phyloP scores from a whole-genome alignment of 2,888 invertebrate genomes.

The Hyppa rectilinea region DNA sequence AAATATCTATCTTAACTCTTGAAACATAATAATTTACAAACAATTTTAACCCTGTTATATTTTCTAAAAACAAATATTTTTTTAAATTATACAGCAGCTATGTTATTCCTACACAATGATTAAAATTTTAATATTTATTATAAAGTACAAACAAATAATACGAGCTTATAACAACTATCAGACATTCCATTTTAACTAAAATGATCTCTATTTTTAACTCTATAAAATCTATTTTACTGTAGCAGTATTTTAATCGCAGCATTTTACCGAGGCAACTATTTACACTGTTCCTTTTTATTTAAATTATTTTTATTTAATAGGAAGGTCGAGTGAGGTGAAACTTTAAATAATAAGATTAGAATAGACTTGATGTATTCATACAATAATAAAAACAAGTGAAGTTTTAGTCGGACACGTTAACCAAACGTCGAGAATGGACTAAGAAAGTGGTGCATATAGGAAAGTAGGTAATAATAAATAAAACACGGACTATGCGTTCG shows the following conservation, averaged over 20 bases:
- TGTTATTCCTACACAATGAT: slow-evolving; percentile 7
- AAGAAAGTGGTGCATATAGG: slow-evolving; percentile 24
- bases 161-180: slow-evolving; percentile 61
- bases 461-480: slow-evolving; percentile 32
- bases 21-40: not conserved
- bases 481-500: slow-evolving; percentile 25
- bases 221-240: slow-evolving; percentile 67
- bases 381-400: slow-evolving; percentile 19
- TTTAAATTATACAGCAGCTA: slow-evolving; percentile 21
- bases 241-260: slow-evolving; percentile 72
- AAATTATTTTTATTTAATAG: slow-evolving; percentile 67
- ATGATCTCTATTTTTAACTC: slow-evolving; percentile 73
- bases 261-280: slow-evolving; percentile 62
- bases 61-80: not conserved
- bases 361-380: slow-evolving; percentile 43
- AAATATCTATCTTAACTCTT: slow-evolving; percentile 25
- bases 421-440: slow-evolving; percentile 38
- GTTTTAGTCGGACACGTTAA: slow-evolving; percentile 41
- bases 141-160: slow-evolving; percentile 57
- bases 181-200: slow-evolving; percentile 70
- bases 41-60: slow-evolving; percentile 1
- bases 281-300: slow-evolving; percentile 63
- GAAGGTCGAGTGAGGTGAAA: slow-evolving; percentile 69
- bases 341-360: slow-evolving; percentile 51
- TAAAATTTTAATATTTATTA: slow-evolving; percentile 16